phyloP scores from a whole-genome alignment of 1,140 invertebrate genomes.

The Trichogramma pretiosum region DNA sequence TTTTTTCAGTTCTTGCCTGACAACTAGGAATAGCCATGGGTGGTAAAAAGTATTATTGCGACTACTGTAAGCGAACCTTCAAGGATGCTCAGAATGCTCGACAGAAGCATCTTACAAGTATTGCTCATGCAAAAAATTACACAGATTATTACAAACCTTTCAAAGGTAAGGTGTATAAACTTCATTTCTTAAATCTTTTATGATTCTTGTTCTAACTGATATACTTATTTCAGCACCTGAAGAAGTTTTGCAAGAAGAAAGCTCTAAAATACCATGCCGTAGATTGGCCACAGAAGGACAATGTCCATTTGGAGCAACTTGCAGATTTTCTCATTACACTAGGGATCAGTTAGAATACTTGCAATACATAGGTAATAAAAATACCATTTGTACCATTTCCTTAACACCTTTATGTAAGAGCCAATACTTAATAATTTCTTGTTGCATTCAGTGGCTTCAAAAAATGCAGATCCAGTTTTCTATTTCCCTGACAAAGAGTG shows the following conservation, averaged over 20 bases:
- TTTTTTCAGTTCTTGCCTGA: too few species aligned
- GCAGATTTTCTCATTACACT: conserved; percentile 57
- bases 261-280: conserved; percentile 50
- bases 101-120: conserved; percentile 56
- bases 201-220: neutral
- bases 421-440: conserved; percentile 22
- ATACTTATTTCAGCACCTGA: conserved; percentile 45
- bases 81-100: conserved; percentile 52
- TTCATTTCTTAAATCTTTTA: conserved; percentile 1
- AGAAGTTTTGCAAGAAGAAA: conserved; percentile 52
- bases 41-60: conserved; percentile 59
- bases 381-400: too few species aligned
- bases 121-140: conserved; percentile 52
- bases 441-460: conserved; percentile 23
- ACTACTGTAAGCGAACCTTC: conserved; percentile 62
- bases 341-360: conserved; percentile 48
- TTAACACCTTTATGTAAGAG: too few species aligned
- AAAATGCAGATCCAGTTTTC: neutral
- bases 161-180: conserved; percentile 46
- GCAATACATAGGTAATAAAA: conserved; percentile 49
- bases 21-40: too few species aligned
- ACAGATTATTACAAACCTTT: conserved; percentile 53
- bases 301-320: conserved; percentile 53
- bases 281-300: conserved; percentile 47
- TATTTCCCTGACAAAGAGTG: conserved; percentile 25